Base-by-base conservation (phyloP, 2,113 vertebrate species). In the Camelus bactrianus region DNA sequence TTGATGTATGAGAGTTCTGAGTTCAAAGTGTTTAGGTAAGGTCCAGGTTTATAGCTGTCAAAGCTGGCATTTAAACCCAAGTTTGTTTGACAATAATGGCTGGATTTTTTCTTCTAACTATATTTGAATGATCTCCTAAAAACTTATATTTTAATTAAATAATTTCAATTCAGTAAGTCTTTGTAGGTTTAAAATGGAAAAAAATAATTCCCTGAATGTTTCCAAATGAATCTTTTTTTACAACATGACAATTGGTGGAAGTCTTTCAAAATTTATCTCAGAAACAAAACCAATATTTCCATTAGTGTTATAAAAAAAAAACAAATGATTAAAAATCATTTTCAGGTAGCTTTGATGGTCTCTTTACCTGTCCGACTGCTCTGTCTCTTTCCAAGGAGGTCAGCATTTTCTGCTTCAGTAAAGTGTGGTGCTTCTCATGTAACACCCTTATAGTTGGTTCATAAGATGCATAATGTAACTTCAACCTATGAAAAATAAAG, bases 391-490 rank as follows among this genome's bases (percentile, higher is more conserved):
- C 99, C 98, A 99, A 97, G 73, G 98, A 98, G 80, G 98, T 97
- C 96, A 99, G 93, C 98, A 98, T 98, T 96, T 99, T 99, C 97
- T 99, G 98, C 80, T 98, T 99, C 93, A 99, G 70, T 20, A 98
- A 94, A n/a, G 97, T 81, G 26, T 99, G 98, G 77, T 99, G 99
- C 96, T 99, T 99, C 52, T 99, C 99, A 84, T 98, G 98, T 95
- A 99, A 94, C 79, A 99, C 97, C 93, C 97, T 99, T 32, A 99
- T 84, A 28, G 98, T 95, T 17, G 99, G 98, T 82, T 99, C 99
- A 54, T 99, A 99, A 4, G 98, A 98, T 69, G 98, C 98, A 96
- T 99, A 99, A 98, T 99, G 99, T 62, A 97, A 92, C 97, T 99
- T 99, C 79, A 99, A 98, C 88, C 99, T 99, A 89, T 4, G 52